A percentile compares a stretch with the other conserved stretches of the same genome.
Evolutionary conservation across 2,888 invertebrate genomes (phyloP).

Genomic region (Cosmorhoe ocellata): DNA sequence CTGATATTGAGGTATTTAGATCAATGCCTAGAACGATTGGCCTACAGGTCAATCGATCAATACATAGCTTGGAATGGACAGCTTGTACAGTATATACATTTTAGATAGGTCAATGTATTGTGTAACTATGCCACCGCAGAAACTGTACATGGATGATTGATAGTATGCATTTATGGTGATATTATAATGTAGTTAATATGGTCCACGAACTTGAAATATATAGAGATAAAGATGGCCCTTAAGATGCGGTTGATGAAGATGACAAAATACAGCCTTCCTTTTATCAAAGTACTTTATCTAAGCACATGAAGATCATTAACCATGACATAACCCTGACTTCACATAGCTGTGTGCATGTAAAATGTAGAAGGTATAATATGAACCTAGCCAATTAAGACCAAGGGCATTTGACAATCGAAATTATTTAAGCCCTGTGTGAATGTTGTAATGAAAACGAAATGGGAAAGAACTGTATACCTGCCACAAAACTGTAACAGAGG

Average conservation of each 20-base stretch:
- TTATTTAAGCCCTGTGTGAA: neutral
- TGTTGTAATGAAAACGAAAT: too few species aligned
- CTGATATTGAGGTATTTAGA: neutral
- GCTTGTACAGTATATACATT: too few species aligned
- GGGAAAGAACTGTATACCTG: too few species aligned
- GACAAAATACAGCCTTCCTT: neutral
- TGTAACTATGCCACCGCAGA: too few species aligned
- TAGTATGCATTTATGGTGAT: too few species aligned
- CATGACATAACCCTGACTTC: constrained; percentile 36
- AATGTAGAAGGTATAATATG: constrained; percentile 17
- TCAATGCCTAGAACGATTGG: constrained; percentile 3
- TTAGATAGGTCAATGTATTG: too few species aligned
- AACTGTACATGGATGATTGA: too few species aligned
- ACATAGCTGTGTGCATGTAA: constrained; percentile 21
- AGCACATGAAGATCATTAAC: constrained; percentile 25
- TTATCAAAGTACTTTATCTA: constrained; percentile 10
- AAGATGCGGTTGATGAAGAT: neutral
- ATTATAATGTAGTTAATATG: too few species aligned
- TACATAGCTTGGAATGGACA: neutral
- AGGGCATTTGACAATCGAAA: constrained; percentile 35
- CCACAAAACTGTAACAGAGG: too few species aligned
- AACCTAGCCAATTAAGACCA: constrained; percentile 37
- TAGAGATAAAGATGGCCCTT: neutral
- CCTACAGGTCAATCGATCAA: constrained; percentile 1
- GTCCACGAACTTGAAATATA: too few species aligned